Evolutionary conservation across 2,888 invertebrate genomes (phyloP), one percentile per base, ranked within the genome.

Genomic region (Thelaira solivaga): DNA sequence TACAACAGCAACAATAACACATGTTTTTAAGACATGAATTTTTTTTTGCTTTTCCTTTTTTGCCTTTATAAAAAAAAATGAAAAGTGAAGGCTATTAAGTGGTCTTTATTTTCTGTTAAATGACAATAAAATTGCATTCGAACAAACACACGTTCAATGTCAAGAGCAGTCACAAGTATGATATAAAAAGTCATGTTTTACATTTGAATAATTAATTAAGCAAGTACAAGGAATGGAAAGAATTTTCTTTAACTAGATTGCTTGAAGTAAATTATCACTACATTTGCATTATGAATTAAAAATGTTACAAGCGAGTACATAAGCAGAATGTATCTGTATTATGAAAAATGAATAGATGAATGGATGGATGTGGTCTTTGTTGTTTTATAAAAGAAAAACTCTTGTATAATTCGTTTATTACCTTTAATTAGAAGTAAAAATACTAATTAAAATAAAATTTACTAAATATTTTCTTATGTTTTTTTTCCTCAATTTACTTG

Each of bases 161-260:
- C 76, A 76, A 67, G 61, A 61, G 51, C 61, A 67, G 39, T 5
- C 31, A 36, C 22, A n/a, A 74, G 41, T 62, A 47, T 61, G 39
- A 24, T 13, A 34, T 49, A 34, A 73, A 47, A 18, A 34, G 41
- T 24, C 68, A 59, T 68, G 26, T 26, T 61, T 49, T 1, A 68
- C 59, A 51, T 68, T 68, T 68, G n/a, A 74, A 53, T 53, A 71
- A 62, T 71, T 51, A 47, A 68, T 45, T 53, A 34, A 34, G 18
- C 43, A 69, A 65, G 47, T 59, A 31, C 11, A 6, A 34, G 13
- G 6, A 16, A 24, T 24, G 10, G 26, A 61, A 43, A 20, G 4
- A 20, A 36, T 47, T 45, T 22, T 10, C 4, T 6, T 45, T 61
- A 64, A 36, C 16, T 22, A 36, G 22, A 36, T 47, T 47, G 16